Percentiles rank a stretch among this genome's conserved stretches.
These are phyloP conservation scores for Okamejei kenojei DNA, from an alignment of 2,797 vertebrate species.

Conservation along the genomic window DNA sequence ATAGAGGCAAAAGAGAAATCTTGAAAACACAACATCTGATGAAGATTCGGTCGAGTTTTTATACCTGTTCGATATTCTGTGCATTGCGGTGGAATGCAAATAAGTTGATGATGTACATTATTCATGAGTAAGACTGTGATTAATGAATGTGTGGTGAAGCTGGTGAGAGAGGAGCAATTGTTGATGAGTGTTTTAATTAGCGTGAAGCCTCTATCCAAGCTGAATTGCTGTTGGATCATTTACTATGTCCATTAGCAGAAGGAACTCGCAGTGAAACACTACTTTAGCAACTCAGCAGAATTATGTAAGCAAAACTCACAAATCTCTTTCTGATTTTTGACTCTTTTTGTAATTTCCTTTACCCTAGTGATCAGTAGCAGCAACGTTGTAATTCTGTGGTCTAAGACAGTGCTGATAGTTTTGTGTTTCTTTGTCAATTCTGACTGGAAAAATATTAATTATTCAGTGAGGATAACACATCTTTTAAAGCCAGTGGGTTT, in stretches of 20 bases:
- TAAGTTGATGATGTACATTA: not conserved
- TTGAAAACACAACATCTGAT: not conserved
- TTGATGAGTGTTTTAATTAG: not conserved
- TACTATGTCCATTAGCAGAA: not conserved
- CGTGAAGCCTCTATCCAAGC: not conserved
- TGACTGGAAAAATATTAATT: not conserved
- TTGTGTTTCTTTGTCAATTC: not conserved
- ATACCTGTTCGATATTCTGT: not conserved
- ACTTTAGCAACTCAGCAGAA: not conserved
- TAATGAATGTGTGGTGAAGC: not conserved
- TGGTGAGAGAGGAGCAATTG: not conserved
- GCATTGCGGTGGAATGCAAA: not conserved
- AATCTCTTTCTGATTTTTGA: not conserved
- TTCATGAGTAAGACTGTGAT: not conserved
- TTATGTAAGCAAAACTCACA: not conserved
- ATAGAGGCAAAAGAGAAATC: not conserved
- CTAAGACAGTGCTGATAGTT: not conserved
- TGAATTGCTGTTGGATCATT: not conserved
- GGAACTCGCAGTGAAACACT: not conserved
- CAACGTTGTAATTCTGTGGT: not conserved
- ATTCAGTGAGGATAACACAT: too few relatives aligned
- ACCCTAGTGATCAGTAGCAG: not conserved
- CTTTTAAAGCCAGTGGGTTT: not conserved
- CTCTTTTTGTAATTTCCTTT: not conserved
- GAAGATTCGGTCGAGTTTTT: not conserved